Evolutionary conservation across 1,140 invertebrate species (phyloP).

Genomic region (Cydia fagiglandana): DNA sequence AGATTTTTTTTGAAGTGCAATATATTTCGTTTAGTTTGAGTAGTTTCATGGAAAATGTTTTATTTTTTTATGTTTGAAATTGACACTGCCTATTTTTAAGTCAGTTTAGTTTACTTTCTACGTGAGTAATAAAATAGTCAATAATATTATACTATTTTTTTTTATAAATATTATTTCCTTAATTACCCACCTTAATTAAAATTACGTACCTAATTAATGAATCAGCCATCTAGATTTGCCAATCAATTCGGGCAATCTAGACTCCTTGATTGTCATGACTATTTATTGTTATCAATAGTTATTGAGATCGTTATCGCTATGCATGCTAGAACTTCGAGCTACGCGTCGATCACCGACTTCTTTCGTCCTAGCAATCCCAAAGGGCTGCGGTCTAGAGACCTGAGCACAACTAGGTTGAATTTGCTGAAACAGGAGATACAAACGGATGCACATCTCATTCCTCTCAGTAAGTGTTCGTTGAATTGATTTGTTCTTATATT

Average conservation of each 20-base stretch:
- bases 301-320: conserved; percentile 37
- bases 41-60: too few relatives aligned
- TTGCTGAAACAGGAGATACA: conserved; percentile 68
- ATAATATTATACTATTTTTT: neutral
- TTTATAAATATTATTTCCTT: neutral
- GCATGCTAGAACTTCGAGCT: conserved; percentile 55
- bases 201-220: neutral
- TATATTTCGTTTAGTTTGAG: too few relatives aligned
- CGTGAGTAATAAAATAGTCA: too few relatives aligned
- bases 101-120: too few relatives aligned
- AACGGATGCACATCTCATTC: conserved; percentile 62
- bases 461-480: conserved; percentile 55
- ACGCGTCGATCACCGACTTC: conserved; percentile 61
- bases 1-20: too few relatives aligned
- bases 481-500: neutral
- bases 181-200: too few relatives aligned
- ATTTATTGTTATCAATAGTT: conserved; percentile 14
- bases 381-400: conserved; percentile 56
- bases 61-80: too few relatives aligned
- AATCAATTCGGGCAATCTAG: neutral
- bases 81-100: too few relatives aligned
- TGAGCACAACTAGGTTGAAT: conserved; percentile 60
- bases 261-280: neutral
- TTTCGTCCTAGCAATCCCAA: conserved; percentile 65
- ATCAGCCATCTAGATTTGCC: neutral